phyloP scores from a whole-genome alignment of 2,113 vertebrate species.

The Nansenia antarctica region DNA sequence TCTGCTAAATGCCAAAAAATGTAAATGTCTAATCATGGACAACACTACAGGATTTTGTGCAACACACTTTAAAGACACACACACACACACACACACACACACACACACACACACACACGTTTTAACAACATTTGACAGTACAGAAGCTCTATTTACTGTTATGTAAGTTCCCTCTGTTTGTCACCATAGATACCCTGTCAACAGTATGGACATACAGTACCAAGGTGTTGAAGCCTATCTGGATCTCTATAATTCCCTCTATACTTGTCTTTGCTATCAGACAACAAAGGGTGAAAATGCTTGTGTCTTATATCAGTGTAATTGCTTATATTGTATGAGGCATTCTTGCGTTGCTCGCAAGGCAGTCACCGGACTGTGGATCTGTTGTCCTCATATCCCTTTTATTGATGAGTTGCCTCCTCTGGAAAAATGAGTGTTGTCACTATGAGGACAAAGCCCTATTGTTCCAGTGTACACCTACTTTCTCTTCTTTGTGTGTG shows the following conservation, averaged over 20 bases:
- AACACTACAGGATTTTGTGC: conserved; percentile 67
- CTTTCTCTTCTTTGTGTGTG: conserved; percentile 40
- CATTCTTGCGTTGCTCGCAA: not conserved
- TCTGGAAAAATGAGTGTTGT: conserved; percentile 65
- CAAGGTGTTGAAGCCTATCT: not conserved
- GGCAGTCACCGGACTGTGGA: conserved; percentile 53
- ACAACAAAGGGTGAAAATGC: conserved; percentile 31
- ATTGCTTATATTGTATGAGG: not conserved
- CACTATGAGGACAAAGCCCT: conserved; percentile 51
- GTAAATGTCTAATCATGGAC: too few species aligned
- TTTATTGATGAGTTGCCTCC: conserved; percentile 60
- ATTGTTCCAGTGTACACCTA: conserved; percentile 51
- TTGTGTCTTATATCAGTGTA: not conserved
- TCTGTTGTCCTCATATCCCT: conserved; percentile 61
- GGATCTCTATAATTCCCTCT: not conserved
- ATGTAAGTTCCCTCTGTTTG: too few species aligned
- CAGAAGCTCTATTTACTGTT: too few species aligned
- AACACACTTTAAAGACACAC: not conserved
- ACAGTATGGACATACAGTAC: too few species aligned
- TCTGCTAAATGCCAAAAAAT: too few species aligned
- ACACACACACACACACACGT: not conserved
- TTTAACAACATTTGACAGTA: not conserved
- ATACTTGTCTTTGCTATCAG: not conserved
- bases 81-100: not conserved
- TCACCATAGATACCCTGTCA: too few species aligned